These are phyloP conservation scores for Austrofundulus limnaeus DNA, from an alignment of 2,113 vertebrate species.

Conservation along the genomic window DNA sequence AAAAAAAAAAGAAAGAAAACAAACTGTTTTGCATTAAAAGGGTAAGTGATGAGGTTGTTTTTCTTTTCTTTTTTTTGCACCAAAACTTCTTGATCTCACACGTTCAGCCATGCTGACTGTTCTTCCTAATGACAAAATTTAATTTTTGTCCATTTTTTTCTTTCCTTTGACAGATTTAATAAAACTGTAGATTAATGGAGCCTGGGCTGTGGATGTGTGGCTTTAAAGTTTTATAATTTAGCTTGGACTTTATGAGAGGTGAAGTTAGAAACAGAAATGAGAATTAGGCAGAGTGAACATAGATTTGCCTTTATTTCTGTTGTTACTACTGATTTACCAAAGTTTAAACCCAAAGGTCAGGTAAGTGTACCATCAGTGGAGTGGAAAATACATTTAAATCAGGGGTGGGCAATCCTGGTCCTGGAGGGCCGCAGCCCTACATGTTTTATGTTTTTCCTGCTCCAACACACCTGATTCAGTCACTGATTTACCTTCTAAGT, in stretches of 20 bases:
- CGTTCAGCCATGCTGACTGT: conserved; percentile 80
- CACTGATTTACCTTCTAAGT: too few species aligned
- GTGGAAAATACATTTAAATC: too few species aligned
- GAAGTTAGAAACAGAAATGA: not conserved
- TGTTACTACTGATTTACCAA: too few species aligned
- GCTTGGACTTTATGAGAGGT: not conserved
- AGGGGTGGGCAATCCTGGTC: too few species aligned
- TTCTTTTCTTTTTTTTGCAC: conserved; percentile 64
- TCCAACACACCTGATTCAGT: too few species aligned
- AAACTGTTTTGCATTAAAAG: conserved; percentile 78
- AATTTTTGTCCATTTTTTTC: conserved; percentile 66
- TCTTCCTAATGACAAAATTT: conserved; percentile 79
- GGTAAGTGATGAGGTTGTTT: conserved; percentile 64
- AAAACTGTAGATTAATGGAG: conserved; percentile 80
- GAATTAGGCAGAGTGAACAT: not conserved
- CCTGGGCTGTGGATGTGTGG: conserved; percentile 25
- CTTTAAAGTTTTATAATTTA: conserved; percentile 7
- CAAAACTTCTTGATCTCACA: conserved; percentile 71
- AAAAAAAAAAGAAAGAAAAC: conserved; percentile 26
- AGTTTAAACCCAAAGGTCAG: too few species aligned
- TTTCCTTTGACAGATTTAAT: conserved; percentile 84
- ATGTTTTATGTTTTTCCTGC: too few species aligned
- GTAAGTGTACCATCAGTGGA: too few species aligned
- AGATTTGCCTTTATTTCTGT: conserved; percentile 29
- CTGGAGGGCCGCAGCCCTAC: too few species aligned